Percentiles rank a stretch among this genome's conserved stretches.
Evolutionary conservation across 2,113 vertebrate genomes (phyloP).

Genomic region (Ancistrus triradiatus): DNA sequence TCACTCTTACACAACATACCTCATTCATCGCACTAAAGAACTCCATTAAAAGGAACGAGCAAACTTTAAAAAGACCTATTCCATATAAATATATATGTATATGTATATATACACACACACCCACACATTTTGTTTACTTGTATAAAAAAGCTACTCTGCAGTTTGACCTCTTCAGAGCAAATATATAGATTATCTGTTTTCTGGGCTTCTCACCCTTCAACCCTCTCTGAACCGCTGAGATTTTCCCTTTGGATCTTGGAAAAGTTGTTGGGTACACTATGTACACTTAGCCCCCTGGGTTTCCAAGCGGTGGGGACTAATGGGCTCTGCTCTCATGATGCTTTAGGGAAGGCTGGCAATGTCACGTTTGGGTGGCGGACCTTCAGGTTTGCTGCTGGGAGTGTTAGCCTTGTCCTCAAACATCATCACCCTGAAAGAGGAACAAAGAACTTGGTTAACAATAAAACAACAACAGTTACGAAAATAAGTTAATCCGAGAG

Average conservation of each 20-base stretch:
- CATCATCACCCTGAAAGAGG: conserved; percentile 81
- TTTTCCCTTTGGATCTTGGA: conserved; percentile 30
- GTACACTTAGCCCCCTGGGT: conserved; percentile 36
- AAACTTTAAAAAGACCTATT: conserved; percentile 47
- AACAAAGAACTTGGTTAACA: background rate
- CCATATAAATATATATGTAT: conserved; percentile 63
- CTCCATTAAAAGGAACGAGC: conserved; percentile 37
- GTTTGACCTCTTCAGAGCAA: conserved; percentile 53
- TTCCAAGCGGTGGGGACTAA: conserved; percentile 11
- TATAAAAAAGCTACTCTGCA: conserved; percentile 45
- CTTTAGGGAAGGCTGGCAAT: conserved; percentile 89
- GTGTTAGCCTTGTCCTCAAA: conserved; percentile 94
- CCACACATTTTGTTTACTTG: conserved; percentile 47
- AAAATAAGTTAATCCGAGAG: no score
- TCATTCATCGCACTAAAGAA: no score
- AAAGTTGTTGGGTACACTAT: conserved; percentile 41
- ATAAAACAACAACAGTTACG: no score
- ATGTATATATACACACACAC: no score
- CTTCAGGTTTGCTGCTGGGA: conserved; percentile 69
- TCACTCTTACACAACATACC: conserved; percentile 36
- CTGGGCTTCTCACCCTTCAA: background rate
- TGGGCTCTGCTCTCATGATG: conserved; percentile 14
- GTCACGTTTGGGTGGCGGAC: conserved; percentile 92
- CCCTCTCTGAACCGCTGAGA: conserved; percentile 9
- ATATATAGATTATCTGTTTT: conserved; percentile 26